Percentiles rank a stretch among this genome's conserved stretches.
These are phyloP conservation scores for Lasioglossum lativentre DNA, from an alignment of 2,888 invertebrate genomes.

Conservation along the genomic window DNA sequence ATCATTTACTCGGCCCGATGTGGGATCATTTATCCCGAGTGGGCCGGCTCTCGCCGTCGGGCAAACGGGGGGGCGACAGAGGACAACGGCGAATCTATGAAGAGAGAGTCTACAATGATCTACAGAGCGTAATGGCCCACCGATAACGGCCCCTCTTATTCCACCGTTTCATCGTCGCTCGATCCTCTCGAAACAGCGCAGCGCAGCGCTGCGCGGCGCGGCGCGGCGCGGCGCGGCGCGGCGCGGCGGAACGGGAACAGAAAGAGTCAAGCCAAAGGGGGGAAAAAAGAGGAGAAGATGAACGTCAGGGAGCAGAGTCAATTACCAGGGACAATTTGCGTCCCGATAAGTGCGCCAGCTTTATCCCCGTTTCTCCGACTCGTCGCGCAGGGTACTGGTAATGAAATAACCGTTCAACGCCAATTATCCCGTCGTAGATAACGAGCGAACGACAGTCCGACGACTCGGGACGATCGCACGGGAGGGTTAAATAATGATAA, in stretches of 20 bases:
- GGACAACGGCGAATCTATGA: background rate
- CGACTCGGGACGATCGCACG: slow-evolving; percentile 15
- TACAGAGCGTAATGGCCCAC: background rate
- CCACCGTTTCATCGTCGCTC: background rate
- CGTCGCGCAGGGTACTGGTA: slow-evolving; percentile 16
- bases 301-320: slow-evolving; percentile 8
- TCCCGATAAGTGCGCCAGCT: slow-evolving; percentile 10
- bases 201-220: no score
- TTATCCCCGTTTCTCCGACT: slow-evolving; percentile 11
- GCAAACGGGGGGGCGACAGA: background rate
- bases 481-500: slow-evolving; percentile 36
- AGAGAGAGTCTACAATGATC: background rate
- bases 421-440: slow-evolving; percentile 49
- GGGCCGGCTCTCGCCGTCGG: background rate
- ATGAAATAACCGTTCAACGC: slow-evolving; percentile 48
- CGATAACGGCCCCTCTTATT: slow-evolving; percentile 4
- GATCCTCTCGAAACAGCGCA: background rate
- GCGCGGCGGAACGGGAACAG: background rate
- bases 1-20: slow-evolving; percentile 30
- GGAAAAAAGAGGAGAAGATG: slow-evolving; percentile 4
- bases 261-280: background rate
- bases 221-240: no score
- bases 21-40: slow-evolving; percentile 21
- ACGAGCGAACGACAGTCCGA: slow-evolving; percentile 46
- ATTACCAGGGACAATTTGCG: slow-evolving; percentile 39